These are phyloP conservation scores for Drosophila gunungcola DNA, from an alignment of 1,140 invertebrate species.

Conservation along the genomic window DNA sequence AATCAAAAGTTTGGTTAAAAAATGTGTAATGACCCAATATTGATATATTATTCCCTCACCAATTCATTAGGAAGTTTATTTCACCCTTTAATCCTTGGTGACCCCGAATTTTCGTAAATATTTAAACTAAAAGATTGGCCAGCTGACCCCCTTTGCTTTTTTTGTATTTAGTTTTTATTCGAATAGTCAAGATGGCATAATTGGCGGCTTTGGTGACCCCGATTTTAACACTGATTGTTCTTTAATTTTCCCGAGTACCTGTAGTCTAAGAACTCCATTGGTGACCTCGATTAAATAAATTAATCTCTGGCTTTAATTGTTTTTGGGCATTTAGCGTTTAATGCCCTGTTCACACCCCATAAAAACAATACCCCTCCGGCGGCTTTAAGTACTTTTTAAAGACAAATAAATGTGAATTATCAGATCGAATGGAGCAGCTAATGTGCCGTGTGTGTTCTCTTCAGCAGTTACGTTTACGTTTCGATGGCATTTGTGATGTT, in stretches of 20 bases:
- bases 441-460: slow-evolving; percentile 5
- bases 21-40: no score
- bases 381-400: not conserved
- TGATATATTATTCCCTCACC: not conserved
- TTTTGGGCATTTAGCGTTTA: not conserved
- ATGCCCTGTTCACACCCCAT: not conserved
- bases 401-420: slow-evolving; percentile 24
- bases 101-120: no score
- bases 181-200: no score
- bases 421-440: slow-evolving; percentile 6
- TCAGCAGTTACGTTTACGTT: not conserved
- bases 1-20: no score
- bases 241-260: not conserved
- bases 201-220: not conserved
- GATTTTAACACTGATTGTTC: not conserved
- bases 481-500: slow-evolving; percentile 44
- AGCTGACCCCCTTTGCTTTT: no score
- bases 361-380: not conserved
- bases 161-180: no score
- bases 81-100: not conserved
- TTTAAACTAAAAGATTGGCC: no score
- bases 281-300: not conserved
- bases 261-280: not conserved
- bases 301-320: no score
- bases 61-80: not conserved